phyloP scores from a whole-genome alignment of 2,888 invertebrate genomes.

The Lasioglossum lativentre region DNA sequence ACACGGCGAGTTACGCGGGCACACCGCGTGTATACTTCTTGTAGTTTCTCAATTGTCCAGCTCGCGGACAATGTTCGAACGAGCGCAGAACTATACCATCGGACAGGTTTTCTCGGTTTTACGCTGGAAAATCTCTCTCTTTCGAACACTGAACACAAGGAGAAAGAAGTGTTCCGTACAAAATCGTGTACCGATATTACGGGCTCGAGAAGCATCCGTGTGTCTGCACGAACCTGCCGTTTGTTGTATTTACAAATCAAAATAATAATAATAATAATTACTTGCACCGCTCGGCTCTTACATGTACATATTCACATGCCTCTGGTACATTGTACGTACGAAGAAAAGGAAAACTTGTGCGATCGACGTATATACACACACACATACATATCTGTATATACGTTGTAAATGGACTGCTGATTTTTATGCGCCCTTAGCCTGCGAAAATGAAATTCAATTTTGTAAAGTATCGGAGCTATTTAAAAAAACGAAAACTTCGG shows the following conservation, averaged over 20 bases:
- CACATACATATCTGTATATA: constrained; percentile 25
- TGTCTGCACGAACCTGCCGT: constrained; percentile 44
- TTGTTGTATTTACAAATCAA: constrained; percentile 68
- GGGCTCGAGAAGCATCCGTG: constrained; percentile 14
- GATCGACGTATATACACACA: constrained; percentile 60
- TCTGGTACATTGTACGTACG: constrained; percentile 52
- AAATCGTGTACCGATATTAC: constrained; percentile 2
- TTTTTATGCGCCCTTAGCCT: not conserved
- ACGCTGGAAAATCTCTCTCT: not conserved
- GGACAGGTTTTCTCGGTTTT: not conserved
- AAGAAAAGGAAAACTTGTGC: constrained; percentile 68
- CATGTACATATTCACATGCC: constrained; percentile 59
- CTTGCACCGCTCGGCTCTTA: constrained; percentile 53
- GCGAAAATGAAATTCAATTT: not conserved
- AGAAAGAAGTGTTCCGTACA: not conserved
- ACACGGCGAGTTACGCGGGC: constrained; percentile 1
- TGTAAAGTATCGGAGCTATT: not conserved
- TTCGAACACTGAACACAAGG: constrained; percentile 1
- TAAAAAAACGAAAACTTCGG: not conserved
- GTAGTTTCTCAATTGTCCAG: constrained; percentile 36
- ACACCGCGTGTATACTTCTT: constrained; percentile 24
- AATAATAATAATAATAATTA: constrained; percentile 45
- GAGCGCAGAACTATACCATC: not conserved
- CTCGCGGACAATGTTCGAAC: constrained; percentile 28
- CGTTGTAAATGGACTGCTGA: not conserved